Conservation (phyloP, 1,140 invertebrate species). For the Drosophila sucinea region DNA sequence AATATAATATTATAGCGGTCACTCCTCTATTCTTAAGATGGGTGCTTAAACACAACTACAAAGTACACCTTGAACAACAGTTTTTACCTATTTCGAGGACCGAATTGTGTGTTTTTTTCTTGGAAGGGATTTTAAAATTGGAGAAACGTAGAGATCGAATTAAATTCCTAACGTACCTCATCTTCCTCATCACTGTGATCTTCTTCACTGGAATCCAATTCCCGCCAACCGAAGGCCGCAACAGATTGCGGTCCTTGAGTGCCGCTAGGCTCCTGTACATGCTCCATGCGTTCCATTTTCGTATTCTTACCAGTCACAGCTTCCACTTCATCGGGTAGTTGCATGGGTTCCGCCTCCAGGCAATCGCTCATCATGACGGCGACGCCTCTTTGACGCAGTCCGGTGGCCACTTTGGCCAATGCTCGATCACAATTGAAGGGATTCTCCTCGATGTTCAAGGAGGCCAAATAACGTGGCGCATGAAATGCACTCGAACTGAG, state of each 20-base stretch:
- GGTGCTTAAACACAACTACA: too few species aligned
- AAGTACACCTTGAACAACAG: too few species aligned
- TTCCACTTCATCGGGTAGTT: constrained; percentile 26
- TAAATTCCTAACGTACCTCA: background rate
- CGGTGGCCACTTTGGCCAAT: constrained; percentile 48
- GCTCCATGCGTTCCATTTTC: constrained; percentile 57
- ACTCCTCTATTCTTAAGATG: too few species aligned
- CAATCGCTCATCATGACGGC: constrained; percentile 58
- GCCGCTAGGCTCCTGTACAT: constrained; percentile 13
- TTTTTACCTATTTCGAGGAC: too few species aligned
- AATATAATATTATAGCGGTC: too few species aligned
- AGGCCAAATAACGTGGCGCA: constrained; percentile 49
- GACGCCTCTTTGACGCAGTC: constrained; percentile 57
- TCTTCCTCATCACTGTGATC: constrained; percentile 9
- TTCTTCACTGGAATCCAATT: constrained; percentile 57
- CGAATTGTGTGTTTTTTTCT: too few species aligned
- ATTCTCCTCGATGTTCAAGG: constrained; percentile 69
- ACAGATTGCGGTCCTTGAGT: constrained; percentile 52
- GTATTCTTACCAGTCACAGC: background rate
- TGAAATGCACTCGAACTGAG: constrained; percentile 55
- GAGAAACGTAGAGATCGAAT: too few species aligned
- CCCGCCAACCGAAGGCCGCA: constrained; percentile 49
- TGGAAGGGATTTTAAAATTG: too few species aligned
- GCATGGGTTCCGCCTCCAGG: constrained; percentile 27
- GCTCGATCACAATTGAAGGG: constrained; percentile 68